These are phyloP conservation scores for Drosophila ironensis DNA, from an alignment of 1,140 invertebrate species.

Conservation along the genomic window DNA sequence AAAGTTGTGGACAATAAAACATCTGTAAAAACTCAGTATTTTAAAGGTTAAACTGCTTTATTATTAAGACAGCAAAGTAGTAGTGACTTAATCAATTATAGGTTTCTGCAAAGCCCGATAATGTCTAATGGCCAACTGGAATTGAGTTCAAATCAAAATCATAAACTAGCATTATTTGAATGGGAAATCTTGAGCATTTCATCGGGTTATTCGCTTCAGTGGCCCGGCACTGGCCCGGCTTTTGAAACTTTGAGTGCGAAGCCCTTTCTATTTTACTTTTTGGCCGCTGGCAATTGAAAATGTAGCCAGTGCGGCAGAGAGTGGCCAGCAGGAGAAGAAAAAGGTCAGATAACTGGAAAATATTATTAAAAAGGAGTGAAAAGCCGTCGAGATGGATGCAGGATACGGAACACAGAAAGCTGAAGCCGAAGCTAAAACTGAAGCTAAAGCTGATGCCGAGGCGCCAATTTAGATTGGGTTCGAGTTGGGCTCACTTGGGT, in stretches of 20 bases:
- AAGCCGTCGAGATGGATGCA: slow-evolving; percentile 42
- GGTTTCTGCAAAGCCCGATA: no score
- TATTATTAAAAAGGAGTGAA: slow-evolving; percentile 75
- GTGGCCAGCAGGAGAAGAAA: slow-evolving; percentile 56
- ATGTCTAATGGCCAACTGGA: no score
- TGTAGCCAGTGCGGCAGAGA: slow-evolving; percentile 35
- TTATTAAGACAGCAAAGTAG: no score
- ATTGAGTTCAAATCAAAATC: no score
- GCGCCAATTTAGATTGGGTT: slow-evolving; percentile 24
- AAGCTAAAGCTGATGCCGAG: no score
- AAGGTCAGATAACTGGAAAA: slow-evolving; percentile 80
- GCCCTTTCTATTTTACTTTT: slow-evolving; percentile 19
- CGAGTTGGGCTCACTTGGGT: slow-evolving; percentile 9
- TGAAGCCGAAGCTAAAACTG: no score
- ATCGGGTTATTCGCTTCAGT: slow-evolving; percentile 2
- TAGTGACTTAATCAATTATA: no score
- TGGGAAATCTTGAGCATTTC: neutral
- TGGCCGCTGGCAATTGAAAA: slow-evolving; percentile 45
- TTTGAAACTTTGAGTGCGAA: no score
- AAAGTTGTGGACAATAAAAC: no score
- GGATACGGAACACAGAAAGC: neutral
- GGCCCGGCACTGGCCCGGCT: neutral
- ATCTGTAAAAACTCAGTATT: no score
- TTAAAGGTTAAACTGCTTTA: no score
- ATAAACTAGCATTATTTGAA: no score